Evolutionary conservation across 2,888 invertebrate genomes (phyloP).

Genomic region (Cephus nigrinus): DNA sequence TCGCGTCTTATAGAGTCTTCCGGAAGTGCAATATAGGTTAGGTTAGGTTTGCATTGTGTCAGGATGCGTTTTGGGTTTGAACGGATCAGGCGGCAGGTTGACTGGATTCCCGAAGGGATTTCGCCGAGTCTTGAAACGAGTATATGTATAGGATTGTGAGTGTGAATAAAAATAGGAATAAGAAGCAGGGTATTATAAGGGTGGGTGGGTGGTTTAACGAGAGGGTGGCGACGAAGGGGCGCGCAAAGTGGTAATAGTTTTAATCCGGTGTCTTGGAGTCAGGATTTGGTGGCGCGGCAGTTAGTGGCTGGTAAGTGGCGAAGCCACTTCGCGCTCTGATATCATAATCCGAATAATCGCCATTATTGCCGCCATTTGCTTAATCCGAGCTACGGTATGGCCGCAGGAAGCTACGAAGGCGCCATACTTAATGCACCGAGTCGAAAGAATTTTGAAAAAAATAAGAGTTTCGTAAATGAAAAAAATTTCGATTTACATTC

Average conservation of each 20-base stretch:
- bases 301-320: slow-evolving; percentile 59
- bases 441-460: not conserved
- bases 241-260: slow-evolving; percentile 62
- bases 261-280: slow-evolving; percentile 66
- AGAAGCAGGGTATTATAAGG: not conserved
- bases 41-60: not conserved
- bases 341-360: slow-evolving; percentile 68
- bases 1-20: not conserved
- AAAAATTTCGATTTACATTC: not conserved
- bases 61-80: not conserved
- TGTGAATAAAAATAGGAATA: slow-evolving; percentile 13
- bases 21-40: not conserved
- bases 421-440: not conserved
- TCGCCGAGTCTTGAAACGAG: slow-evolving; percentile 14
- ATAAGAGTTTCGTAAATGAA: not conserved
- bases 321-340: slow-evolving; percentile 64
- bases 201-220: slow-evolving; percentile 25
- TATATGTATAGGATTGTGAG: not conserved
- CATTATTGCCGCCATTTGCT: slow-evolving; percentile 66
- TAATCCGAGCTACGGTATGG: slow-evolving; percentile 50
- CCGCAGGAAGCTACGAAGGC: not conserved
- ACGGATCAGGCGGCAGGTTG: not conserved
- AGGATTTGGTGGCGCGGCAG: slow-evolving; percentile 63
- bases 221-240: slow-evolving; percentile 22
- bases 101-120: not conserved